Base-by-base conservation (phyloP, 92 coral and sea anemone species). In the Zoanthus sociatus region DNA sequence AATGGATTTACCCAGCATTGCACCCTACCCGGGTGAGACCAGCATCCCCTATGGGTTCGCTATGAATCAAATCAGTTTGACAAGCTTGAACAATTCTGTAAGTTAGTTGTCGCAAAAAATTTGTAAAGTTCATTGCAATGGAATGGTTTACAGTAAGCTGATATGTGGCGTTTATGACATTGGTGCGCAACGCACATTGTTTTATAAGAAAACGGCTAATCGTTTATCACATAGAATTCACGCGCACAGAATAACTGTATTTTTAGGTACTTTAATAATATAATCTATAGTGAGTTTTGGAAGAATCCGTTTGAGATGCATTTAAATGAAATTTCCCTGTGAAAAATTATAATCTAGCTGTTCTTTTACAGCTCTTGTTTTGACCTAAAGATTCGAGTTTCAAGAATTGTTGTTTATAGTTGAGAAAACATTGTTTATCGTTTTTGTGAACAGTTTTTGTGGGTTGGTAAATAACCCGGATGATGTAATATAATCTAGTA, bases 1-100 rank as follows among this genome's bases (percentile, higher is more conserved):
- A 9, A 86, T 91, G 91, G 93, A 94, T 33, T 84, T 94, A 21
- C 98, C 98, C 2, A 94, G 93, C 68, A 94, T 94, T 5, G 98
- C 95, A 30, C 98, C 98, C 5, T 87, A 94, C 90, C 96, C 96
- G 16, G 50, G 87, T 31, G 48, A 26, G 47, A 66, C 16, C 7
- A 45, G 9, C 13, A 50, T n/a, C 6, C 17, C 87, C 11, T 73
- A 81, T 12, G 51, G 87, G 37, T 13, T 70, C 51, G 55, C 78
- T 18, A 37, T 60, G 45, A 87, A 79, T 66, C 84, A 83, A 72
- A 44, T 83, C 56, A 75, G 82, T 82, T 71, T 82, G 26, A 78
- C 72, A 78, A 91, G 76, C 44, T 88, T 74, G 72, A 78, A 83
- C 37, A 73, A 89, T 45, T 84, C 87, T 31, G 84, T 77, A 37